Evolutionary conservation across 2,888 invertebrate genomes (phyloP), one percentile per base, ranked within the genome.

Genomic region (Eugnorisma glareosa): DNA sequence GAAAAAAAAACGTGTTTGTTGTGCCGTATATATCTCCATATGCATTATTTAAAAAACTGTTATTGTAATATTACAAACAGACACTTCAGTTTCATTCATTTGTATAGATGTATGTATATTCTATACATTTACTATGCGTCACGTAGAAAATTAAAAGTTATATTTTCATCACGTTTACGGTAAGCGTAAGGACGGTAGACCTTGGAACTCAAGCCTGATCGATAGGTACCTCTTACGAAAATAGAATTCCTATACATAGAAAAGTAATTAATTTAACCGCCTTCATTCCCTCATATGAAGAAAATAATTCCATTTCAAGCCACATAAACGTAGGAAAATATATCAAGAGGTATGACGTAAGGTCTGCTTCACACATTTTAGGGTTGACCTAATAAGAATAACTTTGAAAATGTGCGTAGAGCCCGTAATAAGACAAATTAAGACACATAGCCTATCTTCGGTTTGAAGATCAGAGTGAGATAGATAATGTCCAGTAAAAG

Each of bases 171-270:
- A 24, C 31, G 21, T 45, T 63, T 45, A 72, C 37, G 18, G 40
- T 57, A 40, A 40, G 28, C 21, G 35, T 51, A 59, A n/a, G 10
- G 48, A 40, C 31, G 13, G 5, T 63, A 21, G 67, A 35, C 77
- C 82, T 79, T 82, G 67, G 18, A 24, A 28, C 37, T 59, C 24
- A 2, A 61, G 21, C 61, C 28, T 35, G 37, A 73, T 71, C 84
- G 61, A 80, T 72, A 43, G 1, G 6, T 21, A 54, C 28, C 54
- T 72, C 48, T 45, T 31, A 54, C 31, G 45, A 59, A 79, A 81
- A 79, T 83, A 80, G 84, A 70, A 73, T 61, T 63, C 61, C 6
- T 15, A 64, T 37, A 61, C 4, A 40, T 40, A n/a, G 28, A 67
- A 28, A 57, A 61, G 35, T 73, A 67, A 84, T 57, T 79, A 35